Conservation (phyloP, 1,140 invertebrate species). For the Xylocopa sonorina region DNA sequence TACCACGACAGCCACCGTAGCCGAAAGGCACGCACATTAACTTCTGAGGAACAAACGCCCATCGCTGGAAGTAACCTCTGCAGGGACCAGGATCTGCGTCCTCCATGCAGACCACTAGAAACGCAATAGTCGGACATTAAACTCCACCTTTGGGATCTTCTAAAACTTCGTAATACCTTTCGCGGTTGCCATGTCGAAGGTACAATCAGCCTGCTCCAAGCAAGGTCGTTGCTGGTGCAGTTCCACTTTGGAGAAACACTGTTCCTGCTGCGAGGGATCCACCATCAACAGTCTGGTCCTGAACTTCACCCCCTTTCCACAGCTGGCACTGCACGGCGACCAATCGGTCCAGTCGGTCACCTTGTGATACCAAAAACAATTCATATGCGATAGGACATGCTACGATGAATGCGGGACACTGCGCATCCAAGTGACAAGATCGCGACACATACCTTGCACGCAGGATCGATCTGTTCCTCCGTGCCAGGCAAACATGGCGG, state of each 20-base stretch:
- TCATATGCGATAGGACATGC: not conserved
- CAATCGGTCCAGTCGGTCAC: slow-evolving; percentile 88
- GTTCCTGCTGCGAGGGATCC: slow-evolving; percentile 82
- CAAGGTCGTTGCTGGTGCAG: slow-evolving; percentile 86
- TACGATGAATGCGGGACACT: not conserved
- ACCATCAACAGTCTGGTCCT: slow-evolving; percentile 87
- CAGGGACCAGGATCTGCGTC: slow-evolving; percentile 90
- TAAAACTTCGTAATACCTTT: slow-evolving; percentile 82
- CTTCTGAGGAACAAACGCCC: slow-evolving; percentile 89
- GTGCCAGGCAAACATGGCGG: slow-evolving; percentile 83
- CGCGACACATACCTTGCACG: slow-evolving; percentile 79
- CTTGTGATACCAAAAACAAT: slow-evolving; percentile 62
- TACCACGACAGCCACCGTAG: slow-evolving; percentile 95
- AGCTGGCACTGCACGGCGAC: slow-evolving; percentile 88
- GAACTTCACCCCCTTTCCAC: slow-evolving; percentile 87
- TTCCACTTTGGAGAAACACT: slow-evolving; percentile 85
- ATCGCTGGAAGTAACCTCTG: slow-evolving; percentile 90
- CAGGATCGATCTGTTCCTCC: slow-evolving; percentile 83
- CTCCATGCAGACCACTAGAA: slow-evolving; percentile 89
- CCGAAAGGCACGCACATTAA: slow-evolving; percentile 90
- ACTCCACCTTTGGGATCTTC: too few relatives aligned
- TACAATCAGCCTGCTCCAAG: slow-evolving; percentile 85
- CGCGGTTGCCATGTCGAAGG: slow-evolving; percentile 87
- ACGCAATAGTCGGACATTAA: too few relatives aligned
- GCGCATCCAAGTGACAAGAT: not conserved